Conservation (phyloP, 2,888 invertebrate species). For the Eristalis tenax region DNA sequence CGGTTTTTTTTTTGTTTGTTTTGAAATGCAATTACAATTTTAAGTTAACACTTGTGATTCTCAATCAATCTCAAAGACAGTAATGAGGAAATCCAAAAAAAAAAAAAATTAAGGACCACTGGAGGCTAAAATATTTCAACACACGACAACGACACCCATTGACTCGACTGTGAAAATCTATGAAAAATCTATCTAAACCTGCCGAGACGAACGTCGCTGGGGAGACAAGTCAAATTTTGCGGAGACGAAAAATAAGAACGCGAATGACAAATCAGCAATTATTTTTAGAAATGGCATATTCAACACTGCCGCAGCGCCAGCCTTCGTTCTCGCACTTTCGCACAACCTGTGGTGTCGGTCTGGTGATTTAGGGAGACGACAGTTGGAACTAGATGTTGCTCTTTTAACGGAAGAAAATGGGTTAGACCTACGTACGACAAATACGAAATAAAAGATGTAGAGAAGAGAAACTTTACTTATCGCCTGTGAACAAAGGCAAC, state of each 20-base stretch:
- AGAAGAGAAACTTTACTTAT: neutral
- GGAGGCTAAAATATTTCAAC: neutral
- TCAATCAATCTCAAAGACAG: neutral
- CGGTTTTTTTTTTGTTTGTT: no score
- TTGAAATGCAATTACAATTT: neutral
- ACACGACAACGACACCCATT: conserved; percentile 16
- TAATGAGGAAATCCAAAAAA: neutral
- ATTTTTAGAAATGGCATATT: conserved; percentile 70
- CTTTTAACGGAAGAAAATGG: neutral
- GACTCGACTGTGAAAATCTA: conserved; percentile 34
- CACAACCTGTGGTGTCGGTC: conserved; percentile 1
- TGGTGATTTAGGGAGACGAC: neutral
- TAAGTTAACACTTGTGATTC: neutral
- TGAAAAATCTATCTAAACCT: conserved; percentile 46
- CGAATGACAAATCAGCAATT: conserved; percentile 69
- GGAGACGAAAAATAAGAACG: conserved; percentile 34
- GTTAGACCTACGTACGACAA: neutral
- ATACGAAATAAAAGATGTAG: neutral
- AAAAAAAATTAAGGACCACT: neutral
- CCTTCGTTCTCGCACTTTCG: conserved; percentile 2
- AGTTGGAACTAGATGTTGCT: neutral
- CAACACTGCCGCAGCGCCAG: conserved; percentile 32
- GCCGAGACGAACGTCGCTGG: conserved; percentile 28
- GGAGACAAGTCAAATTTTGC: conserved; percentile 59
- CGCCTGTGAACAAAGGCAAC: neutral